Evolutionary conservation across 2,113 vertebrate genomes (phyloP), one percentile per base, ranked within the genome.

Genomic region (Uropsilus gracilis): DNA sequence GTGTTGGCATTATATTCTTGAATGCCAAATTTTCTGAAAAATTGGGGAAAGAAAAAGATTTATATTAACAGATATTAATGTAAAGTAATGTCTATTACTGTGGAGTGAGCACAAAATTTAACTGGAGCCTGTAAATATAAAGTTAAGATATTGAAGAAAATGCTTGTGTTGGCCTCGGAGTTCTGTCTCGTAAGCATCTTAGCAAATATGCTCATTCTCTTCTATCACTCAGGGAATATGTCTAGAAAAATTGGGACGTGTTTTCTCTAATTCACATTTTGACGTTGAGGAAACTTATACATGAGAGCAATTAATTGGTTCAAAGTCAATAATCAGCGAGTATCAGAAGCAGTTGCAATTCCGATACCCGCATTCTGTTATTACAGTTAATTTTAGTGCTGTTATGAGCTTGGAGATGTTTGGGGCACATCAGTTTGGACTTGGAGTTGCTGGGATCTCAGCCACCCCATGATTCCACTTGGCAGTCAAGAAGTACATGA

Each of bases 271-370:
- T 32, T 76, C 24, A 14, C 69, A 12, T 80, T 61, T 69, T 94
- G 3, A n/a, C 20, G 30, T 78, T 32, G 42, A 93, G n/a, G n/a
- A 91, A 89, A 86, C n/a, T 83, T n/a, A 90, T 61, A n/a, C 1
- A 8, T n/a, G 48, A 68, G 16, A 32, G 28, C 20, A 75, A 55
- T 20, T 53, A 26, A 30, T 90, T 57, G 57, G 16, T 55, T 93
- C 26, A 57, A 57, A 76, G 42, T 89, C 42, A 83, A 9, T 24
- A 44, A 57, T 39, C 22, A 80, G 18, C 14, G 37, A 11, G 6
- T 86, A 14, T 69, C 17, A 34, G 57, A 69, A 28, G 18, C 71
- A 59, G 26, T 3, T 50, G 26, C 11, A 28, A 66, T 75, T 48
- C 16, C 7, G 24, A 16, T 26, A 10, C 1, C 2, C 14, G 10